Evolutionary conservation across 2,888 invertebrate genomes (phyloP).

Genomic region (Syritta pipiens): DNA sequence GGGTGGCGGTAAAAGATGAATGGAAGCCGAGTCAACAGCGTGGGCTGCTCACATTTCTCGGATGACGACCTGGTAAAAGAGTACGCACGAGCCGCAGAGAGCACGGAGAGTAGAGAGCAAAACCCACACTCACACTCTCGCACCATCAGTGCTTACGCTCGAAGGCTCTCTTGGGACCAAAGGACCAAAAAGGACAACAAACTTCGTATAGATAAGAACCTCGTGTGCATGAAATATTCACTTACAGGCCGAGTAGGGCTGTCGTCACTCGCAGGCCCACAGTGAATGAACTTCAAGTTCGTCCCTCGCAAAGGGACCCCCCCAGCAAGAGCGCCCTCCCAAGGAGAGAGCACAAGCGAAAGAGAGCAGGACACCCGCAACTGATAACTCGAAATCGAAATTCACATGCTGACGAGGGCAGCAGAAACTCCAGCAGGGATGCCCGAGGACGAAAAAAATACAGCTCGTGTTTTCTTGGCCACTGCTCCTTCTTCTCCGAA

Average conservation of each 20-base stretch:
- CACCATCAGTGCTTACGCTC: neutral
- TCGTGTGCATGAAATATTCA: slow-evolving; percentile 50
- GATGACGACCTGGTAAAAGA: neutral
- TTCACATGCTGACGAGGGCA: slow-evolving; percentile 33
- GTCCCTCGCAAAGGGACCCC: neutral
- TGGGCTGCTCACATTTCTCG: neutral
- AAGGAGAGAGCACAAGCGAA: slow-evolving; percentile 16
- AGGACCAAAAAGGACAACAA: slow-evolving; percentile 37
- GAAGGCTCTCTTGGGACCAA: slow-evolving; percentile 5
- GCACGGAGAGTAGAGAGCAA: slow-evolving; percentile 7
- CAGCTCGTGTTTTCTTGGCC: neutral
- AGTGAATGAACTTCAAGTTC: slow-evolving; percentile 63
- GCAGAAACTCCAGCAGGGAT: slow-evolving; percentile 42
- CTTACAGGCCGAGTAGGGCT: slow-evolving; percentile 49
- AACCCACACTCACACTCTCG: slow-evolving; percentile 9
- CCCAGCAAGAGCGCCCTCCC: neutral
- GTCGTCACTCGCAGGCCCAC: slow-evolving; percentile 56
- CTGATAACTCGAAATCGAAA: slow-evolving; percentile 61
- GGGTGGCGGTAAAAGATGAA: slow-evolving; percentile 46
- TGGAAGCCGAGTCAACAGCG: neutral
- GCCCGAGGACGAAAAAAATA: neutral
- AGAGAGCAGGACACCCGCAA: slow-evolving; percentile 7
- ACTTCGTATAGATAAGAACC: slow-evolving; percentile 48
- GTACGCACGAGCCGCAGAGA: slow-evolving; percentile 1
- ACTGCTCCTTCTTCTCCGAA: neutral